Evolutionary conservation across 2,888 invertebrate species (phyloP).

Genomic region (Mimachlamys varia): DNA sequence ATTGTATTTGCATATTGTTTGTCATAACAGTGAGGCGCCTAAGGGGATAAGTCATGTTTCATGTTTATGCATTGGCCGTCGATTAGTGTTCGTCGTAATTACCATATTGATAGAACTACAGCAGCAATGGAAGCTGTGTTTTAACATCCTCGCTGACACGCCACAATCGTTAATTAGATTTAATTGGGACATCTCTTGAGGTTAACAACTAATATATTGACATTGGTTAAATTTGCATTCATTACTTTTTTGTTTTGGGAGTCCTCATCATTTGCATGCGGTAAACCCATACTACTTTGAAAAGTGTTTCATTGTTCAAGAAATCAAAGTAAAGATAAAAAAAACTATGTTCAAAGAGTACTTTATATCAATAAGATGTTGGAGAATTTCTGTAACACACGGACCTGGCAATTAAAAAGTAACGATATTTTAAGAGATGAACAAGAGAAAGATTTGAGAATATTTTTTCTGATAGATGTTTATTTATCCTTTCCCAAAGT

Average conservation of each 20-base stretch:
- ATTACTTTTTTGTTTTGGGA: background rate
- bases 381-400: too few species aligned
- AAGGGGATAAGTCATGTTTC: slow-evolving; percentile 41
- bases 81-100: background rate
- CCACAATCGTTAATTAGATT: background rate
- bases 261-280: background rate
- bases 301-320: background rate
- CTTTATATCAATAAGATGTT: too few species aligned
- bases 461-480: too few species aligned
- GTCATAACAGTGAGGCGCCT: slow-evolving; percentile 18
- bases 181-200: background rate
- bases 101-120: background rate
- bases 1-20: slow-evolving; percentile 39
- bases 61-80: background rate
- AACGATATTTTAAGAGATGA: too few species aligned
- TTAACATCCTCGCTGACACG: background rate
- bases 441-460: too few species aligned
- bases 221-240: background rate
- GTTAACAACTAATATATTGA: background rate
- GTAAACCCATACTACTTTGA: background rate
- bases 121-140: background rate
- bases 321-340: too few species aligned
- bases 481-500: too few species aligned
- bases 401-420: too few species aligned
- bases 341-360: too few species aligned